phyloP scores from a whole-genome alignment of 2,113 vertebrate genomes.

The Notarius quadriscutis region DNA sequence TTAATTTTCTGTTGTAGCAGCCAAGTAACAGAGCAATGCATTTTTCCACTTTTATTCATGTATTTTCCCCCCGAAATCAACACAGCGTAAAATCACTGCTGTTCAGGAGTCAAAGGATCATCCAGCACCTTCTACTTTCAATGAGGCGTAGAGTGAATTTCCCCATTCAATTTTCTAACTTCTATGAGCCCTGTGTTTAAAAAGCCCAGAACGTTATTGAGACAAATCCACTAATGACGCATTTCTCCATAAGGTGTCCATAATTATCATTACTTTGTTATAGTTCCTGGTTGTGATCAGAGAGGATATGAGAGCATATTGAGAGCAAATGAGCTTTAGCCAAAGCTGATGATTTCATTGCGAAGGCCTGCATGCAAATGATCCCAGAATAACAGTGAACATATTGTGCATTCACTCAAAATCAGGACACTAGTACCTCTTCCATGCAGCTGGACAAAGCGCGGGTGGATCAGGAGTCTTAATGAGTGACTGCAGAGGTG shows the following conservation, averaged over 20 bases:
- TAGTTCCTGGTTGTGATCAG: slow-evolving; percentile 42
- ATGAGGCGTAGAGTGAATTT: slow-evolving; percentile 35
- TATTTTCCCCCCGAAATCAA: slow-evolving; percentile 19
- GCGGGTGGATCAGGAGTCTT: slow-evolving; percentile 65
- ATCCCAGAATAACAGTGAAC: slow-evolving; percentile 77
- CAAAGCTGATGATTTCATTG: slow-evolving; percentile 70
- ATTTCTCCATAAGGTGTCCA: slow-evolving; percentile 40
- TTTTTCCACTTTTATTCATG: slow-evolving; percentile 24
- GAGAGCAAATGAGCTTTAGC: slow-evolving; percentile 74
- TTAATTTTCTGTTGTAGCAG: slow-evolving; percentile 16
- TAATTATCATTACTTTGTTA: slow-evolving; percentile 47
- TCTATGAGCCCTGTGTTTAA: slow-evolving; percentile 27
- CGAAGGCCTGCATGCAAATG: slow-evolving; percentile 72
- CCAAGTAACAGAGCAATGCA: slow-evolving; percentile 17
- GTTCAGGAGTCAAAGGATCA: slow-evolving; percentile 19
- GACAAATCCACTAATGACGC: slow-evolving; percentile 42
- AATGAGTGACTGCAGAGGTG: slow-evolving; percentile 66
- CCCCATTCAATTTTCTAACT: slow-evolving; percentile 32
- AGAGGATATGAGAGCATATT: slow-evolving; percentile 67
- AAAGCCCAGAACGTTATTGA: slow-evolving; percentile 27
- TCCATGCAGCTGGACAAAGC: slow-evolving; percentile 66
- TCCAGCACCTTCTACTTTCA: slow-evolving; percentile 19
- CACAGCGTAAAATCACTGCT: slow-evolving; percentile 34
- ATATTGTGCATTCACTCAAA: slow-evolving; percentile 70
- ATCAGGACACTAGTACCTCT: slow-evolving; percentile 60